phyloP scores from a whole-genome alignment of 2,797 vertebrate species.

The Enteromius argenteus region DNA sequence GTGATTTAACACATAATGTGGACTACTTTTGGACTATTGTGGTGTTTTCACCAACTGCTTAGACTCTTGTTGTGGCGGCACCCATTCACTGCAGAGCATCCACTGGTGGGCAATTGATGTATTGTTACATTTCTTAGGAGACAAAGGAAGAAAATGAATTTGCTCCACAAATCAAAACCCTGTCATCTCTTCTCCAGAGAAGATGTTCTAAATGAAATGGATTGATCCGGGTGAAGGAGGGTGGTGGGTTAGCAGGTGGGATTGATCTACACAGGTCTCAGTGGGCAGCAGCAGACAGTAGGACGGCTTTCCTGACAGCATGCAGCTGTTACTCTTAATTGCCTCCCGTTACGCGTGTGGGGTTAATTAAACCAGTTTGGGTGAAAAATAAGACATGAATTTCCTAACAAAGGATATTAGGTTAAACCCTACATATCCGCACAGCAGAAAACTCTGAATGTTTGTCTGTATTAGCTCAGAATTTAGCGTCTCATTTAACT shows the following conservation, averaged over 20 bases:
- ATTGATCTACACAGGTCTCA: conserved; percentile 61
- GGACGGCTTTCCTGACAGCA: conserved; percentile 74
- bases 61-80: neutral
- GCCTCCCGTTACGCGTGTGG: conserved; percentile 73
- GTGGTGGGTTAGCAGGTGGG: conserved; percentile 67
- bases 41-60: neutral
- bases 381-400: conserved; percentile 69
- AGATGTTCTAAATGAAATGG: neutral
- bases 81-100: neutral
- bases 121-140: neutral
- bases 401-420: conserved; percentile 76
- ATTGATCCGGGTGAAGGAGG: neutral
- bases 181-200: conserved; percentile 8
- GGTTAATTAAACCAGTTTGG: conserved; percentile 81
- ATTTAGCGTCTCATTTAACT: conserved; percentile 11
- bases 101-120: neutral
- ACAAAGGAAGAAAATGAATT: neutral
- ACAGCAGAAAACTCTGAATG: neutral
- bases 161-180: neutral
- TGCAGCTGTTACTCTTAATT: conserved; percentile 82
- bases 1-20: neutral
- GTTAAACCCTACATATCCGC: conserved; percentile 38
- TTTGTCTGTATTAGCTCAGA: neutral
- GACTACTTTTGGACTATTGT: neutral
- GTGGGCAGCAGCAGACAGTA: conserved; percentile 58